Percentiles rank a stretch among this genome's conserved stretches.
These are phyloP conservation scores for Microtus oregoni DNA, from an alignment of 2,113 vertebrate species.

Conservation along the genomic window DNA sequence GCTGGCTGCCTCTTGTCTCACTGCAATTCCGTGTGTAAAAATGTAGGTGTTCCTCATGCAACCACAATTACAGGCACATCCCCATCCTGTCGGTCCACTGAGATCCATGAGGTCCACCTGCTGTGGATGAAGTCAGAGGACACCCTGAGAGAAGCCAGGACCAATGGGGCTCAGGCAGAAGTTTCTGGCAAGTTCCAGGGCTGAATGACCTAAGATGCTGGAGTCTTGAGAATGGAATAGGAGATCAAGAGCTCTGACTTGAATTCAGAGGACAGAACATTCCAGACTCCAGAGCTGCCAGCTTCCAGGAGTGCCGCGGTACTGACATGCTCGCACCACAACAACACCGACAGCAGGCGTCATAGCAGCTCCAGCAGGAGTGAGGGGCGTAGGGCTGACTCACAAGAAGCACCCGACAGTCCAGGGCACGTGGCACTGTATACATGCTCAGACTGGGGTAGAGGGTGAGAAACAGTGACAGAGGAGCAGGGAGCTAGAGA, in stretches of 20 bases:
- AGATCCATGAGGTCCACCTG: neutral
- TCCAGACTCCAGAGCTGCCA: neutral
- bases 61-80: no score
- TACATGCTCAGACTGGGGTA: rapidly evolving
- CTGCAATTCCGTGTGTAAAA: neutral
- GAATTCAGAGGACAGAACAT: neutral
- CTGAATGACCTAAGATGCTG: neutral
- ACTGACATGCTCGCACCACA: neutral
- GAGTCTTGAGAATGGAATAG: neutral
- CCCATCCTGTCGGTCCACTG: neutral
- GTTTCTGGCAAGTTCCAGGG: neutral
- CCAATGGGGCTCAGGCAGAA: neutral
- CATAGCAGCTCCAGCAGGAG: neutral
- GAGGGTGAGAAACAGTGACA: neutral
- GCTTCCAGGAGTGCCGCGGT: neutral
- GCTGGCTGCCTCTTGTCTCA: neutral
- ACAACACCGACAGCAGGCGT: no score
- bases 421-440: no score
- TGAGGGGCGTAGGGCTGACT: rapidly evolving
- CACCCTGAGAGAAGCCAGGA: neutral
- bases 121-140: neutral
- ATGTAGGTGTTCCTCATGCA: neutral
- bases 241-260: rapidly evolving
- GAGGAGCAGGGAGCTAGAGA: neutral
- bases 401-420: neutral